Base-by-base conservation (phyloP, 2,888 invertebrate species). In the Pomacea canaliculata region DNA sequence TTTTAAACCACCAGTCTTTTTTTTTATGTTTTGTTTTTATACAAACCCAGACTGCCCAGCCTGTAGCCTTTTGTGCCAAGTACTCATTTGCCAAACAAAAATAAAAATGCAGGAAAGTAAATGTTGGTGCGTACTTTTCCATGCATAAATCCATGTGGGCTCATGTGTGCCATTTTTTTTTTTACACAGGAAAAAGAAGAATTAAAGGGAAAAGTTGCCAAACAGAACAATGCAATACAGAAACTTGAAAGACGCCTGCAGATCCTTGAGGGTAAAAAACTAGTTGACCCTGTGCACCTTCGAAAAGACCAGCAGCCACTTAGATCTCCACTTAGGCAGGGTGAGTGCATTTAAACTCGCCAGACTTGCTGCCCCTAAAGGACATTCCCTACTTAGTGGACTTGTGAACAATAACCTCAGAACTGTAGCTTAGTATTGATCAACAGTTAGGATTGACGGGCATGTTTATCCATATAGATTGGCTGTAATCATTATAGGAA, bases 231-330 rank as follows among this genome's bases (percentile, higher is more conserved):
- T 66, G 81, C 82, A 46, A 76, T 87, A 46, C 78, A 81, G 49
- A 85, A 85, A 49, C 74, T 85, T 9, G 86, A 88, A 72, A 87
- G 84, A n/a, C 83, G 83, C 71, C 56, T 83, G 10, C 71, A 75
- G 9, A 63, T 71, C 16, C 46, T 76, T 12, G 83, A 84, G 60
- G 84, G 85, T 37, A 82, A 79, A 75, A 82, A 79, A 69, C 80
- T 79, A 73, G 88, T 88, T 80, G 89, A 89, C 70, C 81, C 87
- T 12, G 75, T 82, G 8, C 86, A 85, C 77, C 86, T 88, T n/a
- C 89, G 89, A 78, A 68, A 69, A 19, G 60, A n/a, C 0, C 18
- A 27, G 68, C 56, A 48, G 19, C 9, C 59, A 13, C 0, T 18
- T 16, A 12, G 74, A 16, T 74, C 74, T 18, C 74, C 74, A 1